Evolutionary conservation across 1,140 invertebrate genomes (phyloP), one percentile per base, ranked within the genome.

Genomic region (Monomorium pharaonis): DNA sequence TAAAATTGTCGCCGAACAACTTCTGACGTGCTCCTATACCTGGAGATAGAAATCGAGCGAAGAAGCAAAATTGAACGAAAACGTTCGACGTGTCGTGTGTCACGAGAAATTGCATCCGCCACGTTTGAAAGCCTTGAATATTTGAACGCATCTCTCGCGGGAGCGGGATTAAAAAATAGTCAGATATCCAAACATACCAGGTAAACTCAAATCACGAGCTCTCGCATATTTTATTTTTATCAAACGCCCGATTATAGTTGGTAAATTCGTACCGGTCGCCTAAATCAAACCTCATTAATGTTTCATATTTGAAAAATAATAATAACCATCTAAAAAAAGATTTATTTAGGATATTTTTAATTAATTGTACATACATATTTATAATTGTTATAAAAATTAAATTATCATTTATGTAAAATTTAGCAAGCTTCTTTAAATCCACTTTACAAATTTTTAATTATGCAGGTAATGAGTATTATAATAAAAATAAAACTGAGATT

Each of bases 21-120:
- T 74, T 72, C 76, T 51, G 44, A 78, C 60, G n/a, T 74, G 21
- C 24, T 24, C 18, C 24, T n/a, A 0, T n/a, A 63, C 14, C 44
- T 7, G n/a, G n/a, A 83, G 54, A 72, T 83, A 83, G 70, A 83
- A 74, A 58, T 83, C 51, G 67, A 81, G 49, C 49, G 16, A 42
- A n/a, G 37, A 14, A 21, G 24, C 78, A 21, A 60, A 58, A 83
- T 72, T 83, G 78, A 72, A 70, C 49, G 33, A 56, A 56, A 44
- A 18, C 14, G 37, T 69, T 80, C 10, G 33, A 54, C 63, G 62
- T 69, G 62, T 44, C 33, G 14, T 27, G n/a, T 27, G n/a, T 56
- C 24, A n/a, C 24, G 67, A 83, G 27, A 74, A 72, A 47, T 72
- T 44, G 49, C 49, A 54, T 44, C n/a, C n/a, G 56, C 6, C 33